Conservation (phyloP, 1,140 invertebrate species). For the Formica exsecta region DNA sequence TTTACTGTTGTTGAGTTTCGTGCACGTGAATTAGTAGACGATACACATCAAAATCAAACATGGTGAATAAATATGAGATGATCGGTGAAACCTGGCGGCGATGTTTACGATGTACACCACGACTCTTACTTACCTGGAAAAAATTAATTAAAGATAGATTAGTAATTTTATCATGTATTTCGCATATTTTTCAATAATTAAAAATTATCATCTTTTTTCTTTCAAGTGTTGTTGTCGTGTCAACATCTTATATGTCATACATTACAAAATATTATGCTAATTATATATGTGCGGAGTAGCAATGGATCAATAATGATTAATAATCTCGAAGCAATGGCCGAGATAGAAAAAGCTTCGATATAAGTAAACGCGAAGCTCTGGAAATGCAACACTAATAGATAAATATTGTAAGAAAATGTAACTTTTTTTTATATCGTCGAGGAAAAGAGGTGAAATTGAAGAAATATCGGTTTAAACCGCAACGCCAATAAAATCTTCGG, state of each 20-base stretch:
- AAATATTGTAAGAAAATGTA: conserved; percentile 41
- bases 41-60: conserved; percentile 38
- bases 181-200: not conserved
- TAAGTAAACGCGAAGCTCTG: not conserved
- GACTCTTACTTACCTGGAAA: conserved; percentile 46
- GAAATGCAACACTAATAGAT: not conserved
- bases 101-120: not conserved
- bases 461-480: conserved; percentile 43
- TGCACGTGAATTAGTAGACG: conserved; percentile 39
- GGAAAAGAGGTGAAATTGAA: not conserved
- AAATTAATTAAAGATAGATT: not conserved
- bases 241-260: not conserved
- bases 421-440: conserved; percentile 1
- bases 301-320: not conserved
- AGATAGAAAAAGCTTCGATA: not conserved
- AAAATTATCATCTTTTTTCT: not conserved
- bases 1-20: conserved; percentile 60
- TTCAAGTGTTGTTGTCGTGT: not conserved
- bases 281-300: not conserved
- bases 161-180: not conserved
- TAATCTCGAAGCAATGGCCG: not conserved
- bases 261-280: not conserved
- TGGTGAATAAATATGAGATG: not conserved
- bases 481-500: conserved; percentile 70
- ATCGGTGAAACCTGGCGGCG: not conserved